phyloP scores from a whole-genome alignment of 2,888 invertebrate genomes.

The Marasmarcha lunaedactyla region DNA sequence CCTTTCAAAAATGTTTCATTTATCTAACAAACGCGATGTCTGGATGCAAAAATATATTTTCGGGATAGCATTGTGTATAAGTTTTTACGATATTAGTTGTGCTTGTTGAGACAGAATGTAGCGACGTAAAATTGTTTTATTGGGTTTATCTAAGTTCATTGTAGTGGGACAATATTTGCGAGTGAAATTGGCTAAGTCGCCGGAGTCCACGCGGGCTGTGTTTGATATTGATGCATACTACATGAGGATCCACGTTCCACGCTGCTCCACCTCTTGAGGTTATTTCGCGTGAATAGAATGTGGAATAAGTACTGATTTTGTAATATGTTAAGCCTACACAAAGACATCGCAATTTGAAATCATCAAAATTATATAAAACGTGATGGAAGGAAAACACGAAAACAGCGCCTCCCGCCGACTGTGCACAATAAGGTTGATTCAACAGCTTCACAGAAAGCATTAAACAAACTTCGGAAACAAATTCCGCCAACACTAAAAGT shows the following conservation, averaged over 20 bases:
- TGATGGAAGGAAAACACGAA: no score
- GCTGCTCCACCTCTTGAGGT: no score
- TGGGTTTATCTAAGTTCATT: constrained; percentile 9
- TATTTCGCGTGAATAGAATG: no score
- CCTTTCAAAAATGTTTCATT: constrained; percentile 20
- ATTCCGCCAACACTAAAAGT: no score
- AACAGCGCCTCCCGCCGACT: no score
- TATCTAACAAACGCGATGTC: constrained; percentile 4
- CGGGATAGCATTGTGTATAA: constrained; percentile 12
- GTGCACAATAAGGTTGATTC: no score
- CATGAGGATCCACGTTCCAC: constrained; percentile 22
- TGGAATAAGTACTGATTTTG: no score
- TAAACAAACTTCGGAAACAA: not conserved
- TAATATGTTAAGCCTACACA: no score
- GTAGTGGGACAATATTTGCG: constrained; percentile 58
- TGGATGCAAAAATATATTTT: constrained; percentile 15
- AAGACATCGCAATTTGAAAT: no score
- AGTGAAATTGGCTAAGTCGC: constrained; percentile 54
- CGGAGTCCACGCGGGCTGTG: constrained; percentile 35
- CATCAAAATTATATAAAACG: no score
- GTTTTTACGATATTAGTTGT: constrained; percentile 10
- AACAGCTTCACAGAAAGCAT: no score
- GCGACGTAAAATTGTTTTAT: not conserved
- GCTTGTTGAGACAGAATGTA: constrained; percentile 3
- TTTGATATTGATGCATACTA: constrained; percentile 67